Conservation (phyloP, 2,797 vertebrate genomes). For the Hypotaenidia philippensis region DNA sequence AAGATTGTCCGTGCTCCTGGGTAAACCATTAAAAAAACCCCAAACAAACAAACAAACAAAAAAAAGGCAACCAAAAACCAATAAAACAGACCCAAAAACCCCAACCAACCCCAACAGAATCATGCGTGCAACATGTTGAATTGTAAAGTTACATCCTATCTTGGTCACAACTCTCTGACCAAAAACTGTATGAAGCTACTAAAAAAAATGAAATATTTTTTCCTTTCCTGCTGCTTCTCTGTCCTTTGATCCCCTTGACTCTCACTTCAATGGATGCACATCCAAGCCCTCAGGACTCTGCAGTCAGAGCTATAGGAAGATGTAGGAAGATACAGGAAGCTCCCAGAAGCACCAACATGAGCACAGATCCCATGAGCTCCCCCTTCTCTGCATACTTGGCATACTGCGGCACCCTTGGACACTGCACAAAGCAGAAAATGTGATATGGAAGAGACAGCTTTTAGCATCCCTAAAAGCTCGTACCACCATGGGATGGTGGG, state of each 20-base stretch:
- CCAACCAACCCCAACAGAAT: neutral
- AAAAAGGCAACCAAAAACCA: no score
- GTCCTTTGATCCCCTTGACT: neutral
- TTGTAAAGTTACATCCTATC: neutral
- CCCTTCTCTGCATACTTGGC: neutral
- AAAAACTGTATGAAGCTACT: neutral
- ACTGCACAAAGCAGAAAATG: neutral
- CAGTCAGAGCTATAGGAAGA: neutral
- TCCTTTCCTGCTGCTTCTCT: neutral
- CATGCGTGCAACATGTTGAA: accelerated
- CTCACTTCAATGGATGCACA: neutral
- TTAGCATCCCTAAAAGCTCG: neutral
- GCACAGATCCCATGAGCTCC: neutral
- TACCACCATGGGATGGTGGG: neutral
- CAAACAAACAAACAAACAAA: no score
- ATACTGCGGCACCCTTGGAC: neutral
- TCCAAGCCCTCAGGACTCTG: neutral
- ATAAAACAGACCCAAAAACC: no score
- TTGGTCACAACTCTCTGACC: neutral
- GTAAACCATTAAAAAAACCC: neutral
- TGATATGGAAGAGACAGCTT: accelerated
- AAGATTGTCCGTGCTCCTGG: neutral
- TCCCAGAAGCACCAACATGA: neutral
- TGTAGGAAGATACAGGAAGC: no score
- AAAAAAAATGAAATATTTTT: neutral